These are phyloP conservation scores for Babylonia areolata DNA, from an alignment of 1,140 invertebrate species.

Conservation along the genomic window DNA sequence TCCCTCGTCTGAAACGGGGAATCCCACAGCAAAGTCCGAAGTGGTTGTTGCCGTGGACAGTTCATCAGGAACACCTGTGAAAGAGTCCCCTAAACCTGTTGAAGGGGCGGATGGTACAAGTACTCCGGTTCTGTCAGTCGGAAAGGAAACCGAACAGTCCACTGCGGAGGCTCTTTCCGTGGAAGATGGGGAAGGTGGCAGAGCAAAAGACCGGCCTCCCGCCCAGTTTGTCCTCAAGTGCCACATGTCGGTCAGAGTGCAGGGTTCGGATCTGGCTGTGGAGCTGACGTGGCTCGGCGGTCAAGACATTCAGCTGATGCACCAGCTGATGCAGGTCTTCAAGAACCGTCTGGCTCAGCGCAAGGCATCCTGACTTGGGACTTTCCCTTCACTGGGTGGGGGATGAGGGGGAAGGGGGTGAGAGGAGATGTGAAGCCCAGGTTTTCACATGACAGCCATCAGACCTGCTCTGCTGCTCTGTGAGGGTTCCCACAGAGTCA, in stretches of 20 bases:
- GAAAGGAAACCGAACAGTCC: not conserved
- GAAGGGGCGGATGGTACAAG: not conserved
- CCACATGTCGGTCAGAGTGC: constrained; percentile 49
- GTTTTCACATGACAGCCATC: too few relatives aligned
- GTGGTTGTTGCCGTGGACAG: not conserved
- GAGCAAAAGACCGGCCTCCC: constrained; percentile 5
- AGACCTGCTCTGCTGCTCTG: too few relatives aligned
- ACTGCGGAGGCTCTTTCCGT: not conserved
- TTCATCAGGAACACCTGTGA: not conserved
- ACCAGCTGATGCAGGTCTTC: constrained; percentile 61
- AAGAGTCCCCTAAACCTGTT: not conserved
- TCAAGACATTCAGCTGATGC: constrained; percentile 52
- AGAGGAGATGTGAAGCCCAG: too few relatives aligned
- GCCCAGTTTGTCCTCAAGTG: constrained; percentile 49
- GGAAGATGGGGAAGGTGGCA: not conserved
- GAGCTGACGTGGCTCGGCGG: constrained; percentile 55
- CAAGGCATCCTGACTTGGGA: not conserved
- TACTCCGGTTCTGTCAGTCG: too few relatives aligned
- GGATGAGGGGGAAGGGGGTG: too few relatives aligned
- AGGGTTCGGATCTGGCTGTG: constrained; percentile 46
- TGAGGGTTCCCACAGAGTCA: too few relatives aligned
- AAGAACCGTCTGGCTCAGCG: constrained; percentile 47
- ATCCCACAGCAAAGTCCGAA: not conserved
- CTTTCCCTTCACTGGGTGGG: too few relatives aligned
- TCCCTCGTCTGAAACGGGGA: not conserved